Base-by-base conservation (phyloP, 2,888 invertebrate species). In the Lasioglossum figueresi region DNA sequence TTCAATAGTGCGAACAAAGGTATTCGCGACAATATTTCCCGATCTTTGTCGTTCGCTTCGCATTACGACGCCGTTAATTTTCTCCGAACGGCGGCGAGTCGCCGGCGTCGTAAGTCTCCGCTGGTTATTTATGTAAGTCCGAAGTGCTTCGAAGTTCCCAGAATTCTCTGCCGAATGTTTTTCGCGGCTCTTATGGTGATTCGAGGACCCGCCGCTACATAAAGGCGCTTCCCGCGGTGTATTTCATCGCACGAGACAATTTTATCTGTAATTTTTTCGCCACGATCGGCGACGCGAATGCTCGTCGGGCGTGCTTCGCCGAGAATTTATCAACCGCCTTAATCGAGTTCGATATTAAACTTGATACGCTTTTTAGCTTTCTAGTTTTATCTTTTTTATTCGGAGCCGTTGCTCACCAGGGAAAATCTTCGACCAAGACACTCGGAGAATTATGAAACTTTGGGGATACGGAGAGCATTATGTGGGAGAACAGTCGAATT, bases 41-140 rank as follows among this genome's bases (percentile, higher is more conserved):
- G 82, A 85, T 81, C 66, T 76, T 76, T 68, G 81, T 43, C 85
- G 85, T 85, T 81, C 31, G 79, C 79, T 76, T 86, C 78, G 70
- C 80, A 78, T 84, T 86, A 85, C 84, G 79, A 59, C 84, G 73
- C 84, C 85, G 84, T 85, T 85, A 85, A 84, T 85, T 85, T 76
- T 34, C 70, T 27, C 48, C 14, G 23, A 76, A 19, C 84, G 83
- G 66, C 66, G 68, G 12, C 59, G 77, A 40, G 45, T 45, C 19
- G 78, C 31, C 37, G 34, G 63, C n/a, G 63, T 74, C 71, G 74
- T 63, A 78, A 71, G 76, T 83, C 72, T 76, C n/a, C 63, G 14
- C 45, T 31, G 6, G 76, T 77, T 80, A 84, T 85, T 85, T 84
- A 85, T 84, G 79, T 73, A 76, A 84, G 79, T 43, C 73, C 66